Evolutionary conservation across 2,113 vertebrate species (phyloP), one percentile per base, ranked within the genome.

Genomic region (Pseudorectes ferrugineus): DNA sequence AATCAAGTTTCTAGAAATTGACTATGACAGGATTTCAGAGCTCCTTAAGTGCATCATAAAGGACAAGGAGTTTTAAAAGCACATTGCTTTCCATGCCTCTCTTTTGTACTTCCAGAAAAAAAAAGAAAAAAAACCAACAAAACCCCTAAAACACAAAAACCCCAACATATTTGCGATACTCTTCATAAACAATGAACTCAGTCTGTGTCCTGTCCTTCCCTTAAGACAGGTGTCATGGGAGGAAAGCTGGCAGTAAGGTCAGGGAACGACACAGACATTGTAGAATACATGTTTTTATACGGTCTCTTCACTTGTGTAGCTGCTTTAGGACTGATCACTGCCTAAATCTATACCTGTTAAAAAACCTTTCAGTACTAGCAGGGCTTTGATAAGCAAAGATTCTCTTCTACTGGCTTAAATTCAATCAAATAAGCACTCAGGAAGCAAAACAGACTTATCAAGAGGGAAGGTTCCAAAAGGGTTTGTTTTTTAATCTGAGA

Each of bases 401-500:
- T 83, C 29, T 58, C 54, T 70, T 85, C 71, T 75, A 19, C 46
- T 62, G 62, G 36, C 77, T 58, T 75, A 54, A 68, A 84, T 83
- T 93, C 62, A 96, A 62, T 80, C 85, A 95, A 89, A 75, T 24
- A 75, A 89, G 42, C 66, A 68, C 12, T 75, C 48, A 10, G 48
- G 62, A 95, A 85, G 33, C 36, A 85, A 95, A 95, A 46, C 23
- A 70, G 45, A 62, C 13, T 89, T 80, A 79, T 13, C 67, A 79
- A 62, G 33, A 46, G 31, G 18, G 42, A 71, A 66, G 23, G 8
- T 42, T 95, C 89, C 78, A 73, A 79, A 63, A 71, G 48, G 61
- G 28, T 46, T 75, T 92, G 29, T 16, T 85, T 94, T 95, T 90
- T 83, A 92, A 88, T 73, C 78, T 90, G 43, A 72, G 78, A 70